phyloP scores from a whole-genome alignment of 2,888 invertebrate species.

The Stenotaenia linearis region DNA sequence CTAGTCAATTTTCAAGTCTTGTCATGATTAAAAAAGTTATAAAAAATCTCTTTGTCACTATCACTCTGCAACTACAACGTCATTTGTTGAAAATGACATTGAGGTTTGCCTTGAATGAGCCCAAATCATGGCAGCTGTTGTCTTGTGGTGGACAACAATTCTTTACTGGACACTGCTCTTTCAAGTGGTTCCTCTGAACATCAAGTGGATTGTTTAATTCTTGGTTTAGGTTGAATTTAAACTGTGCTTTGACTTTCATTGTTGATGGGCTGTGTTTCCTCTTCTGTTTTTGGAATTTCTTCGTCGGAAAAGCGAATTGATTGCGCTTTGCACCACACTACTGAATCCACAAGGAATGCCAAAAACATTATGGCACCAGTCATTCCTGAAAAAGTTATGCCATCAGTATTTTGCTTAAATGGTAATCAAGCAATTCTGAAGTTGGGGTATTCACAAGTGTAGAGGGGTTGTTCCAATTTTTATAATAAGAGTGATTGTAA shows the following conservation, averaged over 20 bases:
- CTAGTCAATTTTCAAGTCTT: neutral
- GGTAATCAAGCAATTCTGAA: too few species aligned
- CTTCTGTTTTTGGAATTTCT: slow-evolving; percentile 43
- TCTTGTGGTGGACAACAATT: neutral
- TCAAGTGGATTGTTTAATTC: neutral
- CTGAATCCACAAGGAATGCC: slow-evolving; percentile 79
- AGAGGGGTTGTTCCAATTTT: too few species aligned
- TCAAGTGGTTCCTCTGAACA: neutral
- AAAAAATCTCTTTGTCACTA: neutral
- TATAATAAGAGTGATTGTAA: too few species aligned
- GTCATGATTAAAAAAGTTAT: neutral
- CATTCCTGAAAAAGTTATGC: slow-evolving; percentile 57
- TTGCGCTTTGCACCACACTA: slow-evolving; percentile 83
- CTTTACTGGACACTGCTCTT: neutral
- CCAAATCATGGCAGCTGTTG: neutral
- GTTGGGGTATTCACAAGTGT: too few species aligned
- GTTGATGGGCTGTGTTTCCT: slow-evolving; percentile 38
- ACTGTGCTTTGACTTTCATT: neutral
- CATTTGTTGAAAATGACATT: neutral
- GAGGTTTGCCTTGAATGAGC: neutral
- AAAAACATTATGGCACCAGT: slow-evolving; percentile 78
- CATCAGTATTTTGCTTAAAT: too few species aligned
- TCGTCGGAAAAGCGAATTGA: slow-evolving; percentile 66
- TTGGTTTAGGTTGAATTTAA: neutral
- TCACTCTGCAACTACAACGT: neutral